Evolutionary conservation across 1,140 invertebrate genomes (phyloP).

Genomic region (Lepidurus couesii): DNA sequence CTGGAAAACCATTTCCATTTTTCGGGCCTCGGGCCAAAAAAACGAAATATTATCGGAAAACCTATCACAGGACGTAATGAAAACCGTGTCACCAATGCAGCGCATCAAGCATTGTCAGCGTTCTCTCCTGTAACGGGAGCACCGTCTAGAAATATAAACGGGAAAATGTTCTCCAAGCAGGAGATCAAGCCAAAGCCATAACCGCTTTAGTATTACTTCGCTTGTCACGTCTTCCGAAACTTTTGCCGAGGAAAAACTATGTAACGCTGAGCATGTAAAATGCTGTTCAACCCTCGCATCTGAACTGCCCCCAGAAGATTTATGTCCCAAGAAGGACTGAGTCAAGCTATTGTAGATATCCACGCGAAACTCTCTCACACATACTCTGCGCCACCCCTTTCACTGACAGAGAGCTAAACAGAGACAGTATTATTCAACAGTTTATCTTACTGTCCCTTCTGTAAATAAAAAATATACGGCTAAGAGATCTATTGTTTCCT

Average conservation of each 20-base stretch:
- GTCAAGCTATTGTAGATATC: neutral
- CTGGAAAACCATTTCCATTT: too few relatives aligned
- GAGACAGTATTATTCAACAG: conserved; percentile 7
- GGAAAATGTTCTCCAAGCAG: conserved; percentile 12
- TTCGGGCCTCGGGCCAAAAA: neutral
- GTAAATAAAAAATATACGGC: neutral
- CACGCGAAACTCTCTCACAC: neutral
- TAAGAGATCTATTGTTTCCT: conserved; percentile 10
- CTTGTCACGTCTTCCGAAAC: conserved; percentile 9
- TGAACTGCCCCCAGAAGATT: conserved; percentile 18
- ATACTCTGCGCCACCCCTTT: neutral
- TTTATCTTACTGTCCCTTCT: neutral
- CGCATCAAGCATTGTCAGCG: conserved; percentile 12
- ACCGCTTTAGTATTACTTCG: conserved; percentile 15
- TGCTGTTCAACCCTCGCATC: conserved; percentile 5
- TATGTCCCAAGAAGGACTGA: neutral
- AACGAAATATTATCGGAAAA: neutral
- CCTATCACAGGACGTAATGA: neutral
- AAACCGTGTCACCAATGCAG: neutral
- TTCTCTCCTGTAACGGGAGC: neutral
- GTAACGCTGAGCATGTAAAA: conserved; percentile 17
- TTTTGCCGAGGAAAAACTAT: conserved; percentile 1
- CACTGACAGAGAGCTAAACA: neutral
- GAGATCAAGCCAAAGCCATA: conserved; percentile 14
- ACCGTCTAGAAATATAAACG: neutral